A percentile compares a stretch with the other conserved stretches of the same genome.
These are phyloP conservation scores for Phalera bucephala DNA, from an alignment of 2,888 invertebrate species.

Conservation along the genomic window DNA sequence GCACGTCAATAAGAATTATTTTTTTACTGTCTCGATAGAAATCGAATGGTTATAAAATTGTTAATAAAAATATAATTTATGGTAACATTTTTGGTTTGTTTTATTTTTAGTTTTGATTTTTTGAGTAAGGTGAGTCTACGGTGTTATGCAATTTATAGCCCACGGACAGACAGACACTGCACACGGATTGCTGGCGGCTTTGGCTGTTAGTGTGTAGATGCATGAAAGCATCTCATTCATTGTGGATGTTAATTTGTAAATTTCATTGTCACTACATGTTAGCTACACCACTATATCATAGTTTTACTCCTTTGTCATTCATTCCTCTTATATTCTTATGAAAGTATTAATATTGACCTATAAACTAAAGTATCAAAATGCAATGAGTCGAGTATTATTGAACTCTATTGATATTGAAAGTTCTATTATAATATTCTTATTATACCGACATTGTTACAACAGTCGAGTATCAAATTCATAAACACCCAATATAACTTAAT, in stretches of 20 bases:
- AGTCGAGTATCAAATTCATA: no score
- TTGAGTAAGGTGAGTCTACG: constrained; percentile 62
- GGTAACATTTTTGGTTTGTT: constrained; percentile 69
- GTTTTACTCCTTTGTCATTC: constrained; percentile 22
- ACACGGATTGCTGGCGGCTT: constrained; percentile 47
- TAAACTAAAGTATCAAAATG: constrained; percentile 1
- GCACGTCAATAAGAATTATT: constrained; percentile 58
- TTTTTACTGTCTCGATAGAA: constrained; percentile 53
- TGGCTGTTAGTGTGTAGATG: constrained; percentile 66
- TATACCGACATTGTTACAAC: no score
- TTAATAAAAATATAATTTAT: constrained; percentile 78
- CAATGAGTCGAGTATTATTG: no score
- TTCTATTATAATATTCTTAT: no score
- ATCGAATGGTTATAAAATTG: constrained; percentile 70
- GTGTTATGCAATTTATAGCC: constrained; percentile 80
- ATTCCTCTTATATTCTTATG: constrained; percentile 3
- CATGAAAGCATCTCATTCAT: constrained; percentile 54
- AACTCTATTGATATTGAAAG: no score
- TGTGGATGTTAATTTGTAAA: constrained; percentile 36
- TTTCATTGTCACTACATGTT: constrained; percentile 33
- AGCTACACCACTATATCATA: constrained; percentile 29
- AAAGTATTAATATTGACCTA: no score
- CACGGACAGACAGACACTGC: constrained; percentile 29
- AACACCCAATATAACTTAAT: no score
- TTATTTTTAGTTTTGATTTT: constrained; percentile 50